Evolutionary conservation across 2,797 vertebrate species (phyloP).

Genomic region (Aselliscus stoliczkanus): DNA sequence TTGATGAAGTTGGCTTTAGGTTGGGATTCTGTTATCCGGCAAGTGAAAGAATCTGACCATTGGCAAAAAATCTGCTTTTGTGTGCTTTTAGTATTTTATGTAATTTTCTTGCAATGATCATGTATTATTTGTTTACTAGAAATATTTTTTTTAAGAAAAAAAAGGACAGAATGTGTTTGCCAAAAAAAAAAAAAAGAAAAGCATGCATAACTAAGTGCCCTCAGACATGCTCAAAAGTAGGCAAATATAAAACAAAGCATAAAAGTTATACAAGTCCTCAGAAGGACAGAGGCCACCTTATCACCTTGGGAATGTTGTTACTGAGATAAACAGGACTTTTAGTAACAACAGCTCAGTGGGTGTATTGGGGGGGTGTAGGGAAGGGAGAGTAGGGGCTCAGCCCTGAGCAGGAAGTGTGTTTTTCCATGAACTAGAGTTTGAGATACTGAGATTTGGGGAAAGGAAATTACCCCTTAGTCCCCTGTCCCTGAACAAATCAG

Average conservation of each 20-base stretch:
- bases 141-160: background rate
- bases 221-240: background rate
- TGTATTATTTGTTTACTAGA: background rate
- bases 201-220: background rate
- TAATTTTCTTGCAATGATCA: background rate
- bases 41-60: background rate
- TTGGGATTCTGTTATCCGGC: background rate
- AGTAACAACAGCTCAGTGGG: background rate
- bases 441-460: background rate
- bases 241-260: background rate
- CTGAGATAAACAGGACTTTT: background rate
- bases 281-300: background rate
- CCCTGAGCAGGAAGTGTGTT: background rate
- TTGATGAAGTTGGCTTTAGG: background rate
- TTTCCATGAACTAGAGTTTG: background rate
- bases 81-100: background rate
- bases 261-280: background rate
- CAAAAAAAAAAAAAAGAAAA: background rate
- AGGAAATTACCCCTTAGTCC: background rate
- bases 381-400: background rate
- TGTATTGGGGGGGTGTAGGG: background rate
- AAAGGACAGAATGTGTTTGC: background rate
- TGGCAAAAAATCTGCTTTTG: background rate
- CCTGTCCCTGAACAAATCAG: background rate
- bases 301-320: background rate